Percentiles rank a stretch among this genome's conserved stretches.
phyloP scores from a whole-genome alignment of 64 coral and sea anemone genomes.

The Montipora efflorescens region DNA sequence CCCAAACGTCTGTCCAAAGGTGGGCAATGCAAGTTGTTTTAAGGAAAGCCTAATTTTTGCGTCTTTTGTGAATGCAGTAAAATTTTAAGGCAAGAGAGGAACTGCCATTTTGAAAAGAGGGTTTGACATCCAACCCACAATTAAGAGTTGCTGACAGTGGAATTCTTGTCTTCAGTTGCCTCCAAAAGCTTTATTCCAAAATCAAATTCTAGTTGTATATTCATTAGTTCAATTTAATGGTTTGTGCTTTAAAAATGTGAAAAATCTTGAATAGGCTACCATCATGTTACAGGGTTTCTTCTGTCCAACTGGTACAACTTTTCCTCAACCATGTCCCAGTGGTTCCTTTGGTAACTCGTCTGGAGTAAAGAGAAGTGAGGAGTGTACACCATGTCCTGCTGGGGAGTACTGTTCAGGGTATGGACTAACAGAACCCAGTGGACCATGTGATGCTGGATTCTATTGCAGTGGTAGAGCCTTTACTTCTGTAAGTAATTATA shows the following conservation, averaged over 20 bases:
- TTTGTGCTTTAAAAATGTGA: too few relatives aligned
- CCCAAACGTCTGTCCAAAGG: constrained; percentile 84
- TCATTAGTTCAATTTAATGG: too few relatives aligned
- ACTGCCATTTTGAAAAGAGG: too few relatives aligned
- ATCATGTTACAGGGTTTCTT: constrained; percentile 78
- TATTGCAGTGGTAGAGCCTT: constrained; percentile 94
- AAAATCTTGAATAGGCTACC: too few relatives aligned
- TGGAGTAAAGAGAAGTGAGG: constrained; percentile 93
- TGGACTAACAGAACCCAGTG: constrained; percentile 80
- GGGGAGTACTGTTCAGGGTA: constrained; percentile 96
- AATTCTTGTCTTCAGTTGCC: too few relatives aligned
- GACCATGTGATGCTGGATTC: constrained; percentile 97
- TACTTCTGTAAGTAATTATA: constrained; percentile 75
- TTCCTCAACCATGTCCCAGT: constrained; percentile 93
- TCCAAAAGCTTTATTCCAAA: too few relatives aligned
- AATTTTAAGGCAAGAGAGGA: too few relatives aligned
- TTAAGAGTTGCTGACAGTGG: too few relatives aligned
- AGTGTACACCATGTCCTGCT: constrained; percentile 96
- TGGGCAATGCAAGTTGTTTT: constrained; percentile 13
- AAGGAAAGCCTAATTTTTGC: too few relatives aligned
- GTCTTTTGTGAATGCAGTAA: too few relatives aligned
- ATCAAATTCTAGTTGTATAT: too few relatives aligned
- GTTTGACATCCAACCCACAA: too few relatives aligned
- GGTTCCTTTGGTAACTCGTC: constrained; percentile 97
- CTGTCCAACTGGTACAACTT: constrained; percentile 97